These are phyloP conservation scores for Tetropium fuscum DNA, from an alignment of 2,888 invertebrate genomes.

Conservation along the genomic window DNA sequence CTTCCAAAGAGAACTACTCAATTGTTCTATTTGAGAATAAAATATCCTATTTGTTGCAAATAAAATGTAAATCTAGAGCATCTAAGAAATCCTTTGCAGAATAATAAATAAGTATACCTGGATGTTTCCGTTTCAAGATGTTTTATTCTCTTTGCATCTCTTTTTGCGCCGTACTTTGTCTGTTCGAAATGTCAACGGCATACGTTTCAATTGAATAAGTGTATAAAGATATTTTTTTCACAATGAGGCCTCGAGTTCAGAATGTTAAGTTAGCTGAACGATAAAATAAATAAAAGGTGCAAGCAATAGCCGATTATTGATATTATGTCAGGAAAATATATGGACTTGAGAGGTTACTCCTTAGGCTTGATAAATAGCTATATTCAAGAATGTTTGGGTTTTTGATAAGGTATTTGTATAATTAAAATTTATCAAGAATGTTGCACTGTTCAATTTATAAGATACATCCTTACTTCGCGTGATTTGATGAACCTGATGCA, in stretches of 20 bases:
- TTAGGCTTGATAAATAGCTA: too few relatives aligned
- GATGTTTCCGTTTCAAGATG: constrained; percentile 19
- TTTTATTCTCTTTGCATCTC: constrained; percentile 24
- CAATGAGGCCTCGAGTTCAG: background rate
- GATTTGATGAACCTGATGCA: too few relatives aligned
- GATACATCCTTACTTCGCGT: too few relatives aligned
- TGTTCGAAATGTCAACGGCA: constrained; percentile 27
- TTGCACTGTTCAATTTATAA: too few relatives aligned
- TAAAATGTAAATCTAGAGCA: constrained; percentile 18
- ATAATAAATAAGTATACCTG: background rate
- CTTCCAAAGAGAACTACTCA: too few relatives aligned
- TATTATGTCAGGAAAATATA: background rate
- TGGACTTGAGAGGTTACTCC: too few relatives aligned
- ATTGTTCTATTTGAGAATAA: background rate
- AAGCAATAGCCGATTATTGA: constrained; percentile 1
- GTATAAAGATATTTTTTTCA: constrained; percentile 10
- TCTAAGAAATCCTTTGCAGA: constrained; percentile 9
- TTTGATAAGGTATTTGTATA: too few relatives aligned
- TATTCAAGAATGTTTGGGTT: too few relatives aligned
- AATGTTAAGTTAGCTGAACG: constrained; percentile 3
- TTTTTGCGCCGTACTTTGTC: constrained; percentile 15
- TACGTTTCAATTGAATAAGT: constrained; percentile 23
- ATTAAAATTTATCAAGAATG: too few relatives aligned
- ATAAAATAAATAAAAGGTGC: constrained; percentile 18
- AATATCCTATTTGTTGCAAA: constrained; percentile 19